A percentile compares a stretch with the other conserved stretches of the same genome.
Conservation (phyloP, 2,797 vertebrate species). For the Avahi laniger region DNA sequence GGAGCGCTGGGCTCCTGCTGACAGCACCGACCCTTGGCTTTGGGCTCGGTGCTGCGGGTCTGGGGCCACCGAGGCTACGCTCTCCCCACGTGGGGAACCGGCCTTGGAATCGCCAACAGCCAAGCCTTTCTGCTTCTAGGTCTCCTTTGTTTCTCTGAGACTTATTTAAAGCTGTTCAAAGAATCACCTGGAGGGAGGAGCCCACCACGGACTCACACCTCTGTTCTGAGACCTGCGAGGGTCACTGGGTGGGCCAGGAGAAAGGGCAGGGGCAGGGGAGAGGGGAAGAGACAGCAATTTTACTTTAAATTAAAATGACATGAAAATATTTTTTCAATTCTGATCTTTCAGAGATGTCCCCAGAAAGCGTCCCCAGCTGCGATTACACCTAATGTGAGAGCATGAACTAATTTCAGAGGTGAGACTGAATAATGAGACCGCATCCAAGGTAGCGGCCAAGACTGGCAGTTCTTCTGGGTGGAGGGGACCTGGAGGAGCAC, state of each 20-base stretch:
- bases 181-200: not conserved
- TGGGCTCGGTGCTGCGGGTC: not conserved
- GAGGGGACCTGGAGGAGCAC: not conserved
- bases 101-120: not conserved
- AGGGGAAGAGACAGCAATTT: not conserved
- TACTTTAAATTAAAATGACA: conserved; percentile 20
- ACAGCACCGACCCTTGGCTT: not conserved
- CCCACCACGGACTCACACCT: not conserved
- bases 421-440: not conserved
- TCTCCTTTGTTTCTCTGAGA: conserved; percentile 51
- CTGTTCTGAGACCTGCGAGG: not conserved
- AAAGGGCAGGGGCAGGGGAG: not conserved
- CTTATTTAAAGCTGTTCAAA: not conserved
- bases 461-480: not conserved
- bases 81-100: not conserved
- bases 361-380: conserved; percentile 39
- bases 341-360: conserved; percentile 32
- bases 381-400: conserved; percentile 24
- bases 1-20: accelerated
- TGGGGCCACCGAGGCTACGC: not conserved
- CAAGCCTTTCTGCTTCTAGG: not conserved
- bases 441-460: not conserved
- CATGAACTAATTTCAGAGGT: conserved; percentile 26
- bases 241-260: not conserved
- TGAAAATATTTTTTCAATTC: not conserved